These are phyloP conservation scores for Philonicus albiceps DNA, from an alignment of 2,888 invertebrate species.

Conservation along the genomic window DNA sequence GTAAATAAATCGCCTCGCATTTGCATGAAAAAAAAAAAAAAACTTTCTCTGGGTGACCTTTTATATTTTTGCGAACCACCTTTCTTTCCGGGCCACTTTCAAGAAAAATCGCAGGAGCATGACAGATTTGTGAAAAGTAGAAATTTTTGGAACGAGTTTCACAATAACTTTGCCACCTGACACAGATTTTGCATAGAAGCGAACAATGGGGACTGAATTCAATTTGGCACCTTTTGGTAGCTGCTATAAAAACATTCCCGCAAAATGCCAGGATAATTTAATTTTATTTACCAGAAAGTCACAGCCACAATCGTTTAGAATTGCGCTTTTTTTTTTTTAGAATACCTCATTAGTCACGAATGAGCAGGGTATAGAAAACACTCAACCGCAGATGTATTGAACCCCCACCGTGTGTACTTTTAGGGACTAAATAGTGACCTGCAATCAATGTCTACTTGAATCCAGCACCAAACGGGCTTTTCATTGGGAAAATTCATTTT, in stretches of 20 bases:
- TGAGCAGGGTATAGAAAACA: background rate
- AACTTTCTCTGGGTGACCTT: background rate
- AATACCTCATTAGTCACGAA: background rate
- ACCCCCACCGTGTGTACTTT: background rate
- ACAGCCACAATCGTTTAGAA: background rate
- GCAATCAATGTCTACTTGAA: background rate
- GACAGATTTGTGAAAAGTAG: constrained; percentile 1
- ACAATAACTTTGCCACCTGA: background rate
- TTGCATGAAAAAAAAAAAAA: constrained; percentile 24
- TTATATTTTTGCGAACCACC: background rate
- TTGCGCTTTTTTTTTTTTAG: background rate
- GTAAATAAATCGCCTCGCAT: constrained; percentile 24
- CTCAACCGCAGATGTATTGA: background rate
- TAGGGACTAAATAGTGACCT: background rate
- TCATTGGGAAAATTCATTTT: background rate
- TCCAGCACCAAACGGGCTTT: background rate
- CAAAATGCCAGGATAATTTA: background rate
- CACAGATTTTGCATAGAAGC: background rate
- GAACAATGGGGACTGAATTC: background rate
- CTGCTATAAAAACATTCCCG: background rate
- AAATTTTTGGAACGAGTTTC: background rate
- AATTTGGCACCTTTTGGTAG: background rate
- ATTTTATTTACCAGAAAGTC: background rate
- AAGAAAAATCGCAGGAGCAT: background rate
- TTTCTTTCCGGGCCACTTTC: background rate